Conservation (phyloP, 2,888 invertebrate genomes). For the Panzeria rudis region DNA sequence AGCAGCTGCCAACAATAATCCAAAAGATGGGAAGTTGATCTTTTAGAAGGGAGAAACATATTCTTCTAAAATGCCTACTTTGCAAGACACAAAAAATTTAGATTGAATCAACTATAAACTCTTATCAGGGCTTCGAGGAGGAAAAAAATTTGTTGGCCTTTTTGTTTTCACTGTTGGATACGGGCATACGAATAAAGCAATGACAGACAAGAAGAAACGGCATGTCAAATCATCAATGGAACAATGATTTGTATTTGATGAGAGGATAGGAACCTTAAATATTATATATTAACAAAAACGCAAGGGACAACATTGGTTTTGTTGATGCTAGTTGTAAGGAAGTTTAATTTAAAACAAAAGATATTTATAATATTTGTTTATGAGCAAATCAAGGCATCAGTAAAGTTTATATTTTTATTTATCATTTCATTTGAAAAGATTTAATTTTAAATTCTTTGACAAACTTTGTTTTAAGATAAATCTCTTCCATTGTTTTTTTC, state of each 20-base stretch:
- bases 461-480: background rate
- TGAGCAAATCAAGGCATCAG: background rate
- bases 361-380: background rate
- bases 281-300: slow-evolving; percentile 4
- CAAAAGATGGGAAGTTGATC: too few relatives aligned
- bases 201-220: slow-evolving; percentile 24
- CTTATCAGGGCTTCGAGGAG: too few relatives aligned
- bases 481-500: background rate
- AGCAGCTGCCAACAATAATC: too few relatives aligned
- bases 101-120: too few relatives aligned
- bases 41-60: too few relatives aligned
- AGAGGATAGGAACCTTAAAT: slow-evolving; percentile 11
- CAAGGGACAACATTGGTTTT: background rate
- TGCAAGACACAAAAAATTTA: too few relatives aligned
- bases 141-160: too few relatives aligned
- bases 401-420: too few relatives aligned
- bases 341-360: background rate
- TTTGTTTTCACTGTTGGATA: background rate
- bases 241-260: slow-evolving; percentile 7
- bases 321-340: slow-evolving; percentile 18
- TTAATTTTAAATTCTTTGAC: too few relatives aligned
- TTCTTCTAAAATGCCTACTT: too few relatives aligned
- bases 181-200: background rate
- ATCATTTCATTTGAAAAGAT: background rate
- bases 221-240: slow-evolving; percentile 5